Conservation (phyloP, 1,140 invertebrate genomes). For the Musca domestica region DNA sequence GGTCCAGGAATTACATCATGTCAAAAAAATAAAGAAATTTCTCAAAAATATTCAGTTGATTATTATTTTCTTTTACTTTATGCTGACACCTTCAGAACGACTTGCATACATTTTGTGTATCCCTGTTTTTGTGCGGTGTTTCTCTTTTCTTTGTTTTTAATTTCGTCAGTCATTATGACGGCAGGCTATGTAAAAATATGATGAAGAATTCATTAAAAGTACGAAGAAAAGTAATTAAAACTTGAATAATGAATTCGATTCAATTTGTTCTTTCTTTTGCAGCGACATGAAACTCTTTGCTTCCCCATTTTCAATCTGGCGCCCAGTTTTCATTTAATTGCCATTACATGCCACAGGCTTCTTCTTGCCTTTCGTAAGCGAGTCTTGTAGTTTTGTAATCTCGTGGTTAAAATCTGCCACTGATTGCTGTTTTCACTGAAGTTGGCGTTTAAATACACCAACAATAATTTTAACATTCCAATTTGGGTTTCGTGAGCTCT, state of each 20-base stretch:
- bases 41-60: too few species aligned
- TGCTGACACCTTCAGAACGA: too few species aligned
- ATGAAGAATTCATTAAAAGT: slow-evolving; percentile 39
- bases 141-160: slow-evolving; percentile 34
- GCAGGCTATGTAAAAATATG: slow-evolving; percentile 40
- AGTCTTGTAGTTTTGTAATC: not conserved
- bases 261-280: slow-evolving; percentile 25
- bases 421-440: slow-evolving; percentile 1
- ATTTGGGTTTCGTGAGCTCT: too few species aligned
- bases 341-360: not conserved
- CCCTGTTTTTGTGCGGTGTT: too few species aligned
- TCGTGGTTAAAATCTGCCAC: slow-evolving; percentile 11
- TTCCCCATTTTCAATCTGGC: too few species aligned
- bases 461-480: not conserved
- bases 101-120: too few species aligned
- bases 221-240: slow-evolving; percentile 53
- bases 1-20: too few species aligned
- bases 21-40: too few species aligned
- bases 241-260: slow-evolving; percentile 51
- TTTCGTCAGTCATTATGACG: slow-evolving; percentile 23
- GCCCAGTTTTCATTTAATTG: slow-evolving; percentile 5
- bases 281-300: too few species aligned
- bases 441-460: not conserved
- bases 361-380: too few species aligned
- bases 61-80: too few species aligned